phyloP scores from a whole-genome alignment of 2,797 vertebrate species.

The Lepidocolaptes lacrymiger region DNA sequence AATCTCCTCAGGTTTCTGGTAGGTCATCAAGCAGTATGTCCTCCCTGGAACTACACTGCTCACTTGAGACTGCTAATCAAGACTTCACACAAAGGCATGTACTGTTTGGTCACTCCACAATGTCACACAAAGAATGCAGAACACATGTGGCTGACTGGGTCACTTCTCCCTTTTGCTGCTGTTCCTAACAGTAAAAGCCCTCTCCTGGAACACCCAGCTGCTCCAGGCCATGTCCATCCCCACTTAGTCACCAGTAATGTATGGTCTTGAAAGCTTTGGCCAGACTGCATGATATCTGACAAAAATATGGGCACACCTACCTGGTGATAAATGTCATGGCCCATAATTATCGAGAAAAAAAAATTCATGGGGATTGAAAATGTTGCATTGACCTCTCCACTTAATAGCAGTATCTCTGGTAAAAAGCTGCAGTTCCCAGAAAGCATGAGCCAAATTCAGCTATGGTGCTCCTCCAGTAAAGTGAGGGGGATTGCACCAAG shows the following conservation, averaged over 20 bases:
- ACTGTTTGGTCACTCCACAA: neutral
- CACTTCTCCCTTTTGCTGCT: neutral
- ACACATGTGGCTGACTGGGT: neutral
- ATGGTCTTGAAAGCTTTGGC: neutral
- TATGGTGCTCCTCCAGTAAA: neutral
- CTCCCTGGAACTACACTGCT: neutral
- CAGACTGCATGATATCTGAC: neutral
- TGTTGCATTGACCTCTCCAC: neutral
- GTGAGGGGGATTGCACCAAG: neutral
- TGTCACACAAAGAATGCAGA: neutral
- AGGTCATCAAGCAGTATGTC: neutral
- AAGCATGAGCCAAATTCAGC: neutral
- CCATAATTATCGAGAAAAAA: neutral
- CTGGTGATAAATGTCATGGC: neutral
- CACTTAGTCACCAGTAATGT: neutral
- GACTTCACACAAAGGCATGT: neutral
- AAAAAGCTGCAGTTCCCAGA: neutral
- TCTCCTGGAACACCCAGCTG: neutral
- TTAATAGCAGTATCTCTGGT: neutral
- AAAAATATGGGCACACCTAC: neutral
- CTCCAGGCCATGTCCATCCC: neutral
- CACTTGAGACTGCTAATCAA: neutral
- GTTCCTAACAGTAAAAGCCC: neutral
- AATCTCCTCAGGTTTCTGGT: neutral
- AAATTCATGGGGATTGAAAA: neutral